These are phyloP conservation scores for Thermophis baileyi DNA, from an alignment of 2,113 vertebrate genomes.

Conservation along the genomic window DNA sequence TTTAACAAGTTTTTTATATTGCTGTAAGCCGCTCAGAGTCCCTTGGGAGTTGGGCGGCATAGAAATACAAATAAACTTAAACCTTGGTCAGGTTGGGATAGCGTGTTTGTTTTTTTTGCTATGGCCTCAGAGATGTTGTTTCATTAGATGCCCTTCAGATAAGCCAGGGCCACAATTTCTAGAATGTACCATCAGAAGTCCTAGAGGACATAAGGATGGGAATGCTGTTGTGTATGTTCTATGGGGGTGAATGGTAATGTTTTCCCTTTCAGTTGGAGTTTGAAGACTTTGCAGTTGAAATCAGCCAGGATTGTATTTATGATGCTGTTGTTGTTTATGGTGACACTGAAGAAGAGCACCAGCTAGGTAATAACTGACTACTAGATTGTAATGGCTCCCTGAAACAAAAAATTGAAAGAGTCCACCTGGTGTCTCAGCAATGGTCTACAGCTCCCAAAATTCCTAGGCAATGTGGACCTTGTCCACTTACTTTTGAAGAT, in stretches of 20 bases:
- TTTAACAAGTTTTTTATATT: too few species aligned
- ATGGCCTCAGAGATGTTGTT: neutral
- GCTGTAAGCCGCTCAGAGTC: too few species aligned
- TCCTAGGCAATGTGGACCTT: neutral
- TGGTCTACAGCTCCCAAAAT: neutral
- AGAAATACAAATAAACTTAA: too few species aligned
- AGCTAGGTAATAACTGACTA: neutral
- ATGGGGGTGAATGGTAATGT: neutral
- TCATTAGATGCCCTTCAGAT: neutral
- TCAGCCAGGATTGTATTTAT: conserved; percentile 10
- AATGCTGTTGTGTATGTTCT: neutral
- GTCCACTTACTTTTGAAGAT: neutral
- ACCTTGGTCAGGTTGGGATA: too few species aligned
- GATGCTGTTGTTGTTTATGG: neutral
- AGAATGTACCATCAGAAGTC: neutral
- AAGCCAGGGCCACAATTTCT: neutral
- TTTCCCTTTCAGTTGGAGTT: conserved; percentile 31
- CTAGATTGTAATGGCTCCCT: neutral
- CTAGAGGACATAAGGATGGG: neutral
- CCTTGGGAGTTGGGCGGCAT: too few species aligned
- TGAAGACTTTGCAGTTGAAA: conserved; percentile 29
- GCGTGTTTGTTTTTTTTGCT: neutral
- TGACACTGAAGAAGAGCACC: conserved; percentile 20
- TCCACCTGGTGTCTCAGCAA: neutral
- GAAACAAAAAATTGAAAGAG: neutral